Conservation (phyloP, 2,113 vertebrate genomes). For the Odontophorus gujanensis region DNA sequence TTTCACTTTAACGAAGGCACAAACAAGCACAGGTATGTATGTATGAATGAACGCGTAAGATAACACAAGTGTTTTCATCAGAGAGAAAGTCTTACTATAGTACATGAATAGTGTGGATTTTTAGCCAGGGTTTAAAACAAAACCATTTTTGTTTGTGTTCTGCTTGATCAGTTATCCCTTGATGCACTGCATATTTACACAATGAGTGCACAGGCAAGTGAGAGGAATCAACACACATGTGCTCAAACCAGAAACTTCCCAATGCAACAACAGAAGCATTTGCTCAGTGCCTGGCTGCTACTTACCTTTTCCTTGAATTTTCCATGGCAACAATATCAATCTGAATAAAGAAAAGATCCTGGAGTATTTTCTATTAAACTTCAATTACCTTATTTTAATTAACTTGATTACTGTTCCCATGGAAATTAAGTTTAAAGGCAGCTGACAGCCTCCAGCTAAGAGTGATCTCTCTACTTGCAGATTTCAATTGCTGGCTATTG, state of each 20-base stretch:
- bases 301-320: neutral
- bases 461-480: neutral
- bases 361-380: slow-evolving; percentile 44
- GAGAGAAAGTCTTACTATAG: neutral
- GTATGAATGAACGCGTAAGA: neutral
- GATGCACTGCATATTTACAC: neutral
- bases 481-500: slow-evolving; percentile 26
- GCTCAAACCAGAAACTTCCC: neutral
- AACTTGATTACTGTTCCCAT: slow-evolving; percentile 59
- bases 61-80: neutral
- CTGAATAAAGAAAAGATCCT: slow-evolving; percentile 10
- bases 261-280: neutral
- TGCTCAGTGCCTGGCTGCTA: neutral
- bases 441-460: slow-evolving; percentile 62
- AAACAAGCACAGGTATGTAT: neutral
- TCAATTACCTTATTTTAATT: slow-evolving; percentile 64
- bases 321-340: slow-evolving; percentile 32
- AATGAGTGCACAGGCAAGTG: neutral
- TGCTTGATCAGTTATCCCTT: neutral
- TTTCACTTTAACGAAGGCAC: neutral
- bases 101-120: neutral
- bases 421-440: slow-evolving; percentile 66
- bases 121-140: neutral
- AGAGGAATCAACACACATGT: neutral
- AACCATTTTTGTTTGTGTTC: neutral